phyloP scores from a whole-genome alignment of 2,113 vertebrate genomes.

The Chlorocebus sabaeus region DNA sequence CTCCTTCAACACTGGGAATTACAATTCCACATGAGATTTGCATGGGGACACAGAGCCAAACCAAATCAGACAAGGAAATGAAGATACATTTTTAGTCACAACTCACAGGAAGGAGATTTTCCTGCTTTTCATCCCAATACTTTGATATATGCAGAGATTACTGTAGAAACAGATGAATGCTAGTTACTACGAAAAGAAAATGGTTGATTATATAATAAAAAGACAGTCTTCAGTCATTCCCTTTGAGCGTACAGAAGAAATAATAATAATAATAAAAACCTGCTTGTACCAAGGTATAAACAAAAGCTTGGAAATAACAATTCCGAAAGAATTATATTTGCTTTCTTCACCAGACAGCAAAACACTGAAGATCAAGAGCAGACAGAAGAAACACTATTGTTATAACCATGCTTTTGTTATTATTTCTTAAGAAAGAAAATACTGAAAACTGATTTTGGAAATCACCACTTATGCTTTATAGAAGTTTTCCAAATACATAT shows the following conservation, averaged over 20 bases:
- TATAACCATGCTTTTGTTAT: neutral
- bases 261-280: neutral
- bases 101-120: neutral
- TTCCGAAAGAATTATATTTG: neutral
- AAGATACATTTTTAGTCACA: neutral
- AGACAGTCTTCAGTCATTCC: neutral
- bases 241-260: neutral
- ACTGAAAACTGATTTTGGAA: neutral
- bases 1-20: too few species aligned
- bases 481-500: neutral
- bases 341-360: neutral
- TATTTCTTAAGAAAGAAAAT: neutral
- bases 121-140: neutral
- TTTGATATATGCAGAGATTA: neutral
- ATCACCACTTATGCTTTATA: neutral
- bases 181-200: neutral
- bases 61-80: neutral
- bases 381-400: neutral
- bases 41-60: too few species aligned
- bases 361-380: neutral
- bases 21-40: too few species aligned
- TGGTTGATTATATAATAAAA: neutral
- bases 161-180: neutral
- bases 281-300: neutral
- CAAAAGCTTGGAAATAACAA: neutral